These are phyloP conservation scores for Cynopterus brachyotis DNA, from an alignment of 2,113 vertebrate species.

Conservation along the genomic window DNA sequence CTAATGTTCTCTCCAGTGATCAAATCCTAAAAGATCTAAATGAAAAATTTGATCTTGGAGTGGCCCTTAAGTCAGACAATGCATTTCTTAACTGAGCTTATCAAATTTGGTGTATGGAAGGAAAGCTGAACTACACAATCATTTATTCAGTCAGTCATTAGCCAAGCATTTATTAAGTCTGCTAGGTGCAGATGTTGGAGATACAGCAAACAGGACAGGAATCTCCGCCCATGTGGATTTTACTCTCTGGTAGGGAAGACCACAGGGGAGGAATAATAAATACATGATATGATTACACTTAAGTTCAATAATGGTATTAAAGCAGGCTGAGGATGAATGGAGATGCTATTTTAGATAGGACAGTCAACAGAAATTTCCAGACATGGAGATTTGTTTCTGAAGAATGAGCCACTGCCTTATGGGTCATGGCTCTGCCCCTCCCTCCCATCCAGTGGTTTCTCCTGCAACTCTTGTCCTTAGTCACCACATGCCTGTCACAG, in stretches of 20 bases:
- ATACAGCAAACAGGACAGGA: background rate
- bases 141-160: background rate
- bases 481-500: background rate
- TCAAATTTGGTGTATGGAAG: background rate
- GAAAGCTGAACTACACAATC: background rate
- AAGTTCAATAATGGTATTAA: background rate
- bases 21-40: background rate
- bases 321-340: background rate
- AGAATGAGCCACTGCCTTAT: fast-evolving
- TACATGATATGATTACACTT: background rate
- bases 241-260: background rate
- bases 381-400: background rate
- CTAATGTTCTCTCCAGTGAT: background rate
- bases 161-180: background rate
- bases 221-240: background rate
- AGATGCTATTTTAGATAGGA: background rate
- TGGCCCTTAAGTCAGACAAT: background rate
- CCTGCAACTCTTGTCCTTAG: background rate
- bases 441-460: background rate
- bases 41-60: background rate
- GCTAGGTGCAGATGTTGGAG: background rate
- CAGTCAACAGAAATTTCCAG: background rate
- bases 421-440: too few species aligned
- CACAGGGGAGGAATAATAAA: background rate
- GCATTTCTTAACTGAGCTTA: background rate